Percentiles rank a stretch among this genome's conserved stretches.
phyloP scores from a whole-genome alignment of 1,140 invertebrate species.

The Pantala flavescens region DNA sequence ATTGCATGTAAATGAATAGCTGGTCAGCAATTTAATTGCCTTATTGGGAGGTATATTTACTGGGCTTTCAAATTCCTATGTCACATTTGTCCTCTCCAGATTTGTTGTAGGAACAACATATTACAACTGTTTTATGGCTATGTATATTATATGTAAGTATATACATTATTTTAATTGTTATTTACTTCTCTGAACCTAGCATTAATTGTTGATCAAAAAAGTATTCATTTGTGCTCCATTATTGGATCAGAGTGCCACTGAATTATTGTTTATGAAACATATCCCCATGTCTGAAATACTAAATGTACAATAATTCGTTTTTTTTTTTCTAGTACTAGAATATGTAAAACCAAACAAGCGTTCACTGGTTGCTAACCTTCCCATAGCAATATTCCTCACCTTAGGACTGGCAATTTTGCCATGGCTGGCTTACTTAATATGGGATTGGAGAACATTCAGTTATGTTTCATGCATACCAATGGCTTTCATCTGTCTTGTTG shows the following conservation, averaged over 20 bases:
- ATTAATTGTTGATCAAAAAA: too few species aligned
- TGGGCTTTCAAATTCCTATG: constrained; percentile 38
- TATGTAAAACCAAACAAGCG: constrained; percentile 46
- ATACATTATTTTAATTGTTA: not conserved
- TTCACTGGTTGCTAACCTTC: constrained; percentile 46
- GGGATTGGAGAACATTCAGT: constrained; percentile 43
- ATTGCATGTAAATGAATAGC: not conserved
- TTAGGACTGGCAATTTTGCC: constrained; percentile 43
- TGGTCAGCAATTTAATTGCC: constrained; percentile 40
- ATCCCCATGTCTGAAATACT: not conserved
- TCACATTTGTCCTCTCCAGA: constrained; percentile 40
- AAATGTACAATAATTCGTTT: too few species aligned
- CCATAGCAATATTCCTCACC: constrained; percentile 48
- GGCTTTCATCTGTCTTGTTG: constrained; percentile 28
- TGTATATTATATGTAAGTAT: constrained; percentile 48
- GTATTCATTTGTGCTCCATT: too few species aligned
- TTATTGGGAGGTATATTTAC: constrained; percentile 44
- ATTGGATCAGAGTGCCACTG: constrained; percentile 15
- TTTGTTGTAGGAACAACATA: constrained; percentile 48
- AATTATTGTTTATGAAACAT: constrained; percentile 7
- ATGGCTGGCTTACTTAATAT: constrained; percentile 41
- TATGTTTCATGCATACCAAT: constrained; percentile 42
- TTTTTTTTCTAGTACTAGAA: constrained; percentile 40
- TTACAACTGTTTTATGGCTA: constrained; percentile 50
- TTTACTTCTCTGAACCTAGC: too few species aligned